A percentile compares a stretch with the other conserved stretches of the same genome.
phyloP scores from a whole-genome alignment of 2,888 invertebrate genomes.

The Drosophila paramelanica region DNA sequence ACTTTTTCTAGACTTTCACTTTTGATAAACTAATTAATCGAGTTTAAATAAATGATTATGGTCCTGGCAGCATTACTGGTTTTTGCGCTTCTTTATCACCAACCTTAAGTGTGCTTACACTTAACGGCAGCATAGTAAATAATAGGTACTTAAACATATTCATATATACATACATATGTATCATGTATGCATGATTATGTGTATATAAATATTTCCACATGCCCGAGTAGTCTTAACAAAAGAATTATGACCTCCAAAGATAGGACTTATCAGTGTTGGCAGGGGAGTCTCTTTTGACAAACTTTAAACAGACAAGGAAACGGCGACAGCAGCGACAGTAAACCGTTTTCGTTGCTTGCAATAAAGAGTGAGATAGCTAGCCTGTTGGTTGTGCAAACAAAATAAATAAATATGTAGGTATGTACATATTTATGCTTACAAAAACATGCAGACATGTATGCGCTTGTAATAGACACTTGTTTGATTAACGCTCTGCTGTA shows the following conservation, averaged over 20 bases:
- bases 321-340: slow-evolving; percentile 19
- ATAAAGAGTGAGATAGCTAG: slow-evolving; percentile 36
- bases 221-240: slow-evolving; percentile 27
- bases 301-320: slow-evolving; percentile 29
- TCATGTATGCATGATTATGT: slow-evolving; percentile 1
- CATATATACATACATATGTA: slow-evolving; percentile 3
- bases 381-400: slow-evolving; percentile 42
- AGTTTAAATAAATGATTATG: not conserved
- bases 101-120: slow-evolving; percentile 20
- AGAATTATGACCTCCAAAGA: slow-evolving; percentile 61
- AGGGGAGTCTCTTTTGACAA: slow-evolving; percentile 39
- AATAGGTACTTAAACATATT: not conserved
- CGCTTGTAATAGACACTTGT: slow-evolving; percentile 64
- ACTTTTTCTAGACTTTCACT: not conserved
- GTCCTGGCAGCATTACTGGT: not conserved
- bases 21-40: not conserved
- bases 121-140: not conserved
- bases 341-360: slow-evolving; percentile 35
- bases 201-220: slow-evolving; percentile 22
- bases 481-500: slow-evolving; percentile 54
- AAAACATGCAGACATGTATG: not conserved
- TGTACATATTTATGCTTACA: slow-evolving; percentile 1
- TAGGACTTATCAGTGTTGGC: slow-evolving; percentile 51
- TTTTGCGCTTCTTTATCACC: not conserved
- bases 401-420: slow-evolving; percentile 21